Evolutionary conservation across 2,888 invertebrate genomes (phyloP).

Genomic region (Melinaea menophilus): DNA sequence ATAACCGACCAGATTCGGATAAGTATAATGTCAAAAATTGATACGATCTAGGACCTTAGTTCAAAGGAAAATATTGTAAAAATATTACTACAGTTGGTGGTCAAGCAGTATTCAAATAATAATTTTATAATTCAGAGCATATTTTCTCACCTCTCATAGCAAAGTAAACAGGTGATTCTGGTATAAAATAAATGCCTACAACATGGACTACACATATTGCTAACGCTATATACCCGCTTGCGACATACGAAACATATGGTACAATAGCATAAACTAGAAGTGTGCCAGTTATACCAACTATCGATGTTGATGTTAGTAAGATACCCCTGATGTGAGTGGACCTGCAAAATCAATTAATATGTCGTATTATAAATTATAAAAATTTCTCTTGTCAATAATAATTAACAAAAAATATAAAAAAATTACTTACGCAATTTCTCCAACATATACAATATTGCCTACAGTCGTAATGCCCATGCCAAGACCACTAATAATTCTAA

Average conservation of each 20-base stretch:
- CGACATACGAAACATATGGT: conserved; percentile 44
- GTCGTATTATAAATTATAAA: conserved; percentile 1
- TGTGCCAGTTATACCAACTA: conserved; percentile 42
- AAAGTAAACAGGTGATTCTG: conserved; percentile 47
- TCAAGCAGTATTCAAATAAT: too few relatives aligned
- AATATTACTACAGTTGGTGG: too few relatives aligned
- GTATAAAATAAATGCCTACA: conserved; percentile 38
- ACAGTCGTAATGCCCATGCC: conserved; percentile 39
- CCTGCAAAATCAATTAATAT: conserved; percentile 24
- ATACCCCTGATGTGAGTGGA: conserved; percentile 43
- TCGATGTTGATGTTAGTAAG: conserved; percentile 41
- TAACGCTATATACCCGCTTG: conserved; percentile 42
- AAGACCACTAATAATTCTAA: conserved; percentile 37
- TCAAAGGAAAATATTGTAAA: too few relatives aligned
- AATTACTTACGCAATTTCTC: conserved; percentile 39
- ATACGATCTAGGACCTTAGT: too few relatives aligned
- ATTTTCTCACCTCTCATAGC: conserved; percentile 44
- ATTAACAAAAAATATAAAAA: neutral
- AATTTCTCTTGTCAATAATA: neutral
- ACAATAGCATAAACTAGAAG: conserved; percentile 43
- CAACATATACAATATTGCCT: conserved; percentile 39
- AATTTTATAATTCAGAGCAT: neutral
- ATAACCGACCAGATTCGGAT: too few relatives aligned
- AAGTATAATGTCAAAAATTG: too few relatives aligned
- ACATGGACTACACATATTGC: conserved; percentile 38